A percentile compares a stretch with the other conserved stretches of the same genome.
Conservation (phyloP, 2,113 vertebrate genomes). For the Toxotes jaculatrix region DNA sequence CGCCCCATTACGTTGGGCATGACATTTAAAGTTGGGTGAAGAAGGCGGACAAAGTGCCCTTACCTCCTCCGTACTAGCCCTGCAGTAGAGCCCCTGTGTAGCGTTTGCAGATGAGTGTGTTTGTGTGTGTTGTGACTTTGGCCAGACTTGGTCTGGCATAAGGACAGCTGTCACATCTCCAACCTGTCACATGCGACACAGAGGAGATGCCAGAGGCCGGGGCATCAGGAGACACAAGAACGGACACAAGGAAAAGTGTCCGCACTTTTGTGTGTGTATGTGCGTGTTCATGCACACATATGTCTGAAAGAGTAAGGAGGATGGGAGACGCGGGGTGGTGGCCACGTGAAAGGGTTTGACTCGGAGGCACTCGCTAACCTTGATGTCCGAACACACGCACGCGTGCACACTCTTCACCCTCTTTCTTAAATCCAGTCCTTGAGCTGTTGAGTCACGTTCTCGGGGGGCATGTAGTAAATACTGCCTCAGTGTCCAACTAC, state of each 20-base stretch:
- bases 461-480: slow-evolving; percentile 70
- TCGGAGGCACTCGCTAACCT: slow-evolving; percentile 73
- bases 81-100: slow-evolving; percentile 70
- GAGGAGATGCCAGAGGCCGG: slow-evolving; percentile 77
- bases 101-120: slow-evolving; percentile 65
- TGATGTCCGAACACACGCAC: slow-evolving; percentile 47
- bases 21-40: slow-evolving; percentile 83
- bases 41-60: slow-evolving; percentile 75
- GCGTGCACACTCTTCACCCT: slow-evolving; percentile 34
- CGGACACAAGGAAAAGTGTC: slow-evolving; percentile 61
- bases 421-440: slow-evolving; percentile 68
- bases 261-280: slow-evolving; percentile 9
- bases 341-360: slow-evolving; percentile 74
- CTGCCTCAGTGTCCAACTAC: slow-evolving; percentile 64
- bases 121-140: slow-evolving; percentile 80
- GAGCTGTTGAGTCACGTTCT: slow-evolving; percentile 74
- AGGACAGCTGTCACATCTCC: slow-evolving; percentile 86
- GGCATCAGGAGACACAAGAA: slow-evolving; percentile 73
- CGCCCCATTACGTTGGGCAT: slow-evolving; percentile 72
- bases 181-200: slow-evolving; percentile 77
- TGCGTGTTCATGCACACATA: slow-evolving; percentile 11
- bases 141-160: slow-evolving; percentile 79
- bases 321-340: slow-evolving; percentile 58
- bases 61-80: slow-evolving; percentile 76
- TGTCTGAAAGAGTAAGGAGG: slow-evolving; percentile 56